phyloP scores from a whole-genome alignment of 2,888 invertebrate species.

The Tillus elongatus region DNA sequence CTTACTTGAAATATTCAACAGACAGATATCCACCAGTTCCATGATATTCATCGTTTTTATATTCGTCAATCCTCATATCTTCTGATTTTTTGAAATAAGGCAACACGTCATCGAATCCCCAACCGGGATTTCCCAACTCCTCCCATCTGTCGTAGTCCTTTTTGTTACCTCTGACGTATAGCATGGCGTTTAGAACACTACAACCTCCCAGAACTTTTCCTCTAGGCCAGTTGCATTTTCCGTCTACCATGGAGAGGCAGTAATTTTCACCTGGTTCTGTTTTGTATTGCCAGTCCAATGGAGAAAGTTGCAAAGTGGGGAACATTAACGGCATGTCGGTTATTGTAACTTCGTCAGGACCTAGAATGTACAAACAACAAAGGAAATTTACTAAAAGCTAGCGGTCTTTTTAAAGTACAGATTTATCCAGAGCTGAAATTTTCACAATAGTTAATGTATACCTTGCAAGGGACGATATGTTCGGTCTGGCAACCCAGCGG shows the following conservation, averaged over 20 bases:
- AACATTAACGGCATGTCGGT: constrained; percentile 66
- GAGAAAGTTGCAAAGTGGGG: constrained; percentile 60
- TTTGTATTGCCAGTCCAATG: constrained; percentile 74
- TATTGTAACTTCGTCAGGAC: constrained; percentile 46
- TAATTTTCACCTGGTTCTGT: constrained; percentile 62
- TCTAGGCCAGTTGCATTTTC: constrained; percentile 64
- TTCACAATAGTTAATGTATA: too few species aligned
- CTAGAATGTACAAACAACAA: too few species aligned
- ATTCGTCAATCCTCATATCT: constrained; percentile 59
- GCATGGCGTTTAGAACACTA: constrained; percentile 82
- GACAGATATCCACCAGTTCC: constrained; percentile 62
- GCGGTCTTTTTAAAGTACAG: too few species aligned
- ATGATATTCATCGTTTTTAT: constrained; percentile 55
- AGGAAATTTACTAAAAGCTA: constrained; percentile 1
- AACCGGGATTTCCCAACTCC: constrained; percentile 61
- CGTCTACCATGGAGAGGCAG: constrained; percentile 57
- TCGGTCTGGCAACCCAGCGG: too few species aligned
- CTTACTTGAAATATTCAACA: constrained; percentile 59
- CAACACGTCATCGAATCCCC: constrained; percentile 67
- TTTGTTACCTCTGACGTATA: constrained; percentile 76
- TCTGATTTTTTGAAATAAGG: constrained; percentile 75
- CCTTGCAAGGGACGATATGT: too few species aligned
- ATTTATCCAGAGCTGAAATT: too few species aligned
- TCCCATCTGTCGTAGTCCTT: constrained; percentile 84
- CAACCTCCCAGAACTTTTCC: constrained; percentile 74